phyloP scores from a whole-genome alignment of 2,113 vertebrate species.

The Naja naja region DNA sequence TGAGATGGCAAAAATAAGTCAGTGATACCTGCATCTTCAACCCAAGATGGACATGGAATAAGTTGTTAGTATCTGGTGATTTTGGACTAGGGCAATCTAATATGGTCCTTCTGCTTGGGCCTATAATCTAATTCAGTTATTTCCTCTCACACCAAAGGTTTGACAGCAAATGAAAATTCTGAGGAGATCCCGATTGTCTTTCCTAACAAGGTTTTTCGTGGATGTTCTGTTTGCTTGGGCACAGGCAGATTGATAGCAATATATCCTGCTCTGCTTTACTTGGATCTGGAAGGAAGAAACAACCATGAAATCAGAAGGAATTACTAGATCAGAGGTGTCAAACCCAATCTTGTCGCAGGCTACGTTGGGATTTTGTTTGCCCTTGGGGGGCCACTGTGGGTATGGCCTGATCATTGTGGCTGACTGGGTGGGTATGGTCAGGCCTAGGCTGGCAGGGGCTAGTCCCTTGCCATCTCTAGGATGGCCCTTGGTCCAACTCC shows the following conservation, averaged over 20 bases:
- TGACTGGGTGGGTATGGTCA: too few relatives aligned
- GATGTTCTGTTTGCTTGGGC: neutral
- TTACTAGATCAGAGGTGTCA: constrained; percentile 18
- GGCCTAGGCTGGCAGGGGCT: too few relatives aligned
- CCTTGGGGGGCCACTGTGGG: too few relatives aligned
- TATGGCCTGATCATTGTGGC: too few relatives aligned
- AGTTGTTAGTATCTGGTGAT: neutral
- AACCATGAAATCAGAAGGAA: constrained; percentile 42
- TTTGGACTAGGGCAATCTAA: neutral
- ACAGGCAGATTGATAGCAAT: neutral
- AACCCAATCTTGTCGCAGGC: accelerated
- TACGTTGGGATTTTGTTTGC: too few relatives aligned
- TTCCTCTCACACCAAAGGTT: neutral
- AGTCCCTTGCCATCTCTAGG: too few relatives aligned
- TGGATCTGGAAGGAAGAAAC: constrained; percentile 12
- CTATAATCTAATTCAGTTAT: neutral
- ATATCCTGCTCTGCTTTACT: constrained; percentile 43
- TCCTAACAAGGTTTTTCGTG: neutral
- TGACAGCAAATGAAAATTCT: neutral
- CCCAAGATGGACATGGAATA: neutral
- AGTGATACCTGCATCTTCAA: neutral
- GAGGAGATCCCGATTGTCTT: neutral
- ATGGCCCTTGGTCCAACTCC: accelerated
- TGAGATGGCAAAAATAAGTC: neutral
- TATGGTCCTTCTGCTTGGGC: constrained; percentile 15